phyloP scores from a whole-genome alignment of 2,888 invertebrate species.

The Cataglyphis rosenhaueri region DNA sequence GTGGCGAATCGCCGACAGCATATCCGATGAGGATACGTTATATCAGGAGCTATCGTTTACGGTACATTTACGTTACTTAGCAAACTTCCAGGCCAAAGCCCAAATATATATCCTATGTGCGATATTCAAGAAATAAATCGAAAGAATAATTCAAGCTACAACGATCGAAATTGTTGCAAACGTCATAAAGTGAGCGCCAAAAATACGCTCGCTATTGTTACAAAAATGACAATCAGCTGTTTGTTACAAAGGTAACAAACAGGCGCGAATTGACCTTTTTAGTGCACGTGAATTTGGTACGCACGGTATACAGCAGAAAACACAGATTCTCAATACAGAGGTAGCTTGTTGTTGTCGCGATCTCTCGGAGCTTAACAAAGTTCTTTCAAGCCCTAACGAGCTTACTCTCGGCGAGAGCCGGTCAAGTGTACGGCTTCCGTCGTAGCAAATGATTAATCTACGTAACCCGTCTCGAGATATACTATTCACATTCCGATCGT shows the following conservation, averaged over 20 bases:
- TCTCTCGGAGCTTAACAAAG: conserved; percentile 72
- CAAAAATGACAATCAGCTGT: background rate
- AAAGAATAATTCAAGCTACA: conserved; percentile 40
- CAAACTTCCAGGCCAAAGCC: conserved; percentile 7
- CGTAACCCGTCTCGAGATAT: conserved; percentile 68
- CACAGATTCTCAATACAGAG: conserved; percentile 32
- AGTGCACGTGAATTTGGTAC: background rate
- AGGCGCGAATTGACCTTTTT: background rate
- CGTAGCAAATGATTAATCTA: conserved; percentile 75
- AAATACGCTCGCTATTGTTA: background rate
- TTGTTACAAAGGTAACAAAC: no score
- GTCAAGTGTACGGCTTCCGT: conserved; percentile 76
- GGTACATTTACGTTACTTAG: conserved; percentile 49
- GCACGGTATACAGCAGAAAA: background rate
- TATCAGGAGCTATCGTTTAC: conserved; percentile 43
- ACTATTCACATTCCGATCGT: conserved; percentile 56
- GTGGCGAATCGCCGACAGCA: conserved; percentile 18
- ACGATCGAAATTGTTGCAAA: background rate
- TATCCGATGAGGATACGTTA: conserved; percentile 31
- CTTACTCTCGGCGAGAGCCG: conserved; percentile 76
- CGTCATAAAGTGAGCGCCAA: background rate
- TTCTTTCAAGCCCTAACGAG: conserved; percentile 79
- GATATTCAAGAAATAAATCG: background rate
- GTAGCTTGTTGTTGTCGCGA: conserved; percentile 58
- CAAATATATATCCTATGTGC: conserved; percentile 26